phyloP scores from a whole-genome alignment of 1,140 invertebrate genomes.

The Eurosta solidaginis region DNA sequence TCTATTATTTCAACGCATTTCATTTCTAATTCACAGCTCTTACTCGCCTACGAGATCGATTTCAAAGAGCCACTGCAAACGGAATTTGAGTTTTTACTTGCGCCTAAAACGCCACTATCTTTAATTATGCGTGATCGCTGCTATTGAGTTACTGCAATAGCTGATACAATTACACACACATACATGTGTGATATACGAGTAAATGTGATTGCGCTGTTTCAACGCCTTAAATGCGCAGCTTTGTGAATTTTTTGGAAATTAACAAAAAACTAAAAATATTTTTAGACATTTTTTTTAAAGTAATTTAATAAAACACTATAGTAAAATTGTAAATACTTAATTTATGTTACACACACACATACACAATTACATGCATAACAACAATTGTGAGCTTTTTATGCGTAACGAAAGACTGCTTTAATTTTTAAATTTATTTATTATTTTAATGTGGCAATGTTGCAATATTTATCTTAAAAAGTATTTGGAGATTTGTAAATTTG shows the following conservation, averaged over 20 bases:
- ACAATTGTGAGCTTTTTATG: conserved; percentile 21
- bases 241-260: conserved; percentile 6
- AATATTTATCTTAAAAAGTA: conserved; percentile 14
- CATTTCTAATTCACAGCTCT: conserved; percentile 62
- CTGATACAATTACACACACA: background rate
- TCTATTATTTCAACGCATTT: background rate
- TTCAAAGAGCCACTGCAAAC: conserved; percentile 71
- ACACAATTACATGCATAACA: background rate
- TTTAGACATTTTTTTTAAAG: background rate
- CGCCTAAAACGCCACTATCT: conserved; percentile 72
- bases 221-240: background rate
- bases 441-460: background rate
- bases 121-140: conserved; percentile 67
- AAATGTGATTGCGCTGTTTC: background rate
- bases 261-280: background rate
- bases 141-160: background rate
- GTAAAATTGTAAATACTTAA: conserved; percentile 4
- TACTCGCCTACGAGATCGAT: conserved; percentile 72
- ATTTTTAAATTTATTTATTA: conserved; percentile 26
- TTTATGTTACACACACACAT: background rate
- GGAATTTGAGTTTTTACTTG: conserved; percentile 78
- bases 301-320: background rate
- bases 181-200: background rate
- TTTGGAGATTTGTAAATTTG: background rate
- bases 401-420: conserved; percentile 29